Evolutionary conservation across 2,888 invertebrate genomes (phyloP).

Genomic region (Thelaira solivaga): DNA sequence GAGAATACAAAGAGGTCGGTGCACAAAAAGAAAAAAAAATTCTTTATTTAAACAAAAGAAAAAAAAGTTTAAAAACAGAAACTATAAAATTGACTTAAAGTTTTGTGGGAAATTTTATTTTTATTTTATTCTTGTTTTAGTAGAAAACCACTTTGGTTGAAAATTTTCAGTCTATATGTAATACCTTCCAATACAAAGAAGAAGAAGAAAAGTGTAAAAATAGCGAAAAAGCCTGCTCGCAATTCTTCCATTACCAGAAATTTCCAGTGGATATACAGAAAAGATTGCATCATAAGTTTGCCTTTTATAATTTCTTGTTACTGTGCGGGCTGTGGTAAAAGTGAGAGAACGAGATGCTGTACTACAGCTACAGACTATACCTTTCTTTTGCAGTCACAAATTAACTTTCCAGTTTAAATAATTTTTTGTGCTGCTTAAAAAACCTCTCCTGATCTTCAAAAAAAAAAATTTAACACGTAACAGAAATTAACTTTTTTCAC

Average conservation of each 20-base stretch:
- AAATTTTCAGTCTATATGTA: conserved; percentile 41
- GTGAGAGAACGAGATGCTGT: no score
- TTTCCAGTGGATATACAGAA: conserved; percentile 18
- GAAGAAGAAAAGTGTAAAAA: neutral
- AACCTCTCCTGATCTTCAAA: conserved; percentile 65
- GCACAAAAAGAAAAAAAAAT: conserved; percentile 15
- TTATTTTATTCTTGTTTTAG: no score
- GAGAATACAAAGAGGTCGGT: conserved; percentile 44
- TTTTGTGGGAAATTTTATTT: no score
- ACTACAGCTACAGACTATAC: no score
- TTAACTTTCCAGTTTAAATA: conserved; percentile 11
- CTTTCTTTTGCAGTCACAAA: no score
- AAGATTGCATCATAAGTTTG: conserved; percentile 54
- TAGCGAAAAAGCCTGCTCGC: neutral
- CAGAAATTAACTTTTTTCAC: conserved; percentile 18
- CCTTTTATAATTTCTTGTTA: neutral
- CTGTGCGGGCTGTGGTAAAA: no score
- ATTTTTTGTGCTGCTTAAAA: neutral
- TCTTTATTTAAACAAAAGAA: neutral
- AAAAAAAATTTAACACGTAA: neutral
- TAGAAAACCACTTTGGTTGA: conserved; percentile 13
- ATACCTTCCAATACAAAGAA: conserved; percentile 17
- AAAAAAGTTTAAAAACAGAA: neutral
- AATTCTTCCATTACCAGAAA: neutral
- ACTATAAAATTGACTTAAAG: neutral